A percentile compares a stretch with the other conserved stretches of the same genome.
Evolutionary conservation across 2,888 invertebrate genomes (phyloP).

Genomic region (Ormia ochracea): DNA sequence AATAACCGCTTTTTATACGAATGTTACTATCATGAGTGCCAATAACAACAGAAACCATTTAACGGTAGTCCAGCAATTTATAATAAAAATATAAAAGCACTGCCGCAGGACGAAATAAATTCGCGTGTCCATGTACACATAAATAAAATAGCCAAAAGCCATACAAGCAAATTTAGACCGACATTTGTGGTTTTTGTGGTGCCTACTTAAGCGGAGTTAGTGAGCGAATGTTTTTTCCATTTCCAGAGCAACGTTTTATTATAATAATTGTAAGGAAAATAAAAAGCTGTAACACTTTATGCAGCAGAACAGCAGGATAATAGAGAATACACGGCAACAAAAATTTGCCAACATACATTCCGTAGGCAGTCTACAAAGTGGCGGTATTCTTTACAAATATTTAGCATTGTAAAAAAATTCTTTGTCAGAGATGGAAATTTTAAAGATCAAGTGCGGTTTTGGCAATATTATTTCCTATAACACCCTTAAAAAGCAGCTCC

Average conservation of each 20-base stretch:
- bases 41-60: not conserved
- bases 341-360: not conserved
- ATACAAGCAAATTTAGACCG: constrained; percentile 34
- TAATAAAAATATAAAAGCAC: not conserved
- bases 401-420: too few species aligned
- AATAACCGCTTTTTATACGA: constrained; percentile 30
- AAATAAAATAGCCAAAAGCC: constrained; percentile 2
- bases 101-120: constrained; percentile 6
- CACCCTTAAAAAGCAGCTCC: too few species aligned
- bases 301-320: not conserved
- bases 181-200: constrained; percentile 19
- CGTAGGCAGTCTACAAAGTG: too few species aligned
- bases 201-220: not conserved
- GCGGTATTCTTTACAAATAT: too few species aligned
- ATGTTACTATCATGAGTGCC: constrained; percentile 3
- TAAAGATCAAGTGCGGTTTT: too few species aligned
- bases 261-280: not conserved
- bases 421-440: too few species aligned
- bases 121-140: not conserved
- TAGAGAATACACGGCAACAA: not conserved
- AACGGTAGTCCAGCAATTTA: not conserved
- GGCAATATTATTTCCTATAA: too few species aligned
- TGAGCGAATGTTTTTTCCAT: not conserved
- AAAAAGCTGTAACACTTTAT: not conserved
- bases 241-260: not conserved